Base-by-base conservation (phyloP, 2,888 invertebrate species). In the Bembecia ichneumoniformis region DNA sequence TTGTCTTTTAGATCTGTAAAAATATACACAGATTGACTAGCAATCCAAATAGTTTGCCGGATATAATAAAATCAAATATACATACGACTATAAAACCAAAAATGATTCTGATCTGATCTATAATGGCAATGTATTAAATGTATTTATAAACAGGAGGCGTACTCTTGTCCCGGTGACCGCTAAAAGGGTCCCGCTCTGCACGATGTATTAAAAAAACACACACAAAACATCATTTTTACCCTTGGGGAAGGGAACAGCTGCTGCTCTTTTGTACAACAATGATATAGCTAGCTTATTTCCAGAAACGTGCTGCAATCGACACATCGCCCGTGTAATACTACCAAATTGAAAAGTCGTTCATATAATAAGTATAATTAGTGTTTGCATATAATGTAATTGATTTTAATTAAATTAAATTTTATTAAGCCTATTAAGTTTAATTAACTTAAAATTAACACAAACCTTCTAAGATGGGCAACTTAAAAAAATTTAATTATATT, bases 151-250 rank as follows among this genome's bases (percentile, higher is more conserved):
- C 65, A 63, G 62, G 66, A 71, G 69, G 76, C 74, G 68, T 71
- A 65, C 64, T 58, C 58, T 61, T 70, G 77, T 72, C 80, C 82
- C 72, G 71, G 76, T 82, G 82, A 83, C 83, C 83, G 82, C 80
- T 76, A 81, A 82, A 82, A 76, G 74, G 72, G 69, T 63, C 65
- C 66, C 64, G 66, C 74, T 62, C 28, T 28, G 28, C 60, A 63
- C 65, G 68, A 63, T 66, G 72, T 71, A 70, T 68, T 68, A 57
- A 57, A 68, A 80, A 57, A 68, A 80, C 65, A 68, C 67, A 74
- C 59, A 81, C 77, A 83, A 82, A 81, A 80, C 81, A 66, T 77
- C 74, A 79, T 83, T 83, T 84, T 84, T 82, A 80, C 82, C 83
- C 82, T 71, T 64, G 63, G 84, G 83, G 81, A 77, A 77, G 66